Evolutionary conservation across 2,888 invertebrate species (phyloP).

Genomic region (Aporophyla nigra): DNA sequence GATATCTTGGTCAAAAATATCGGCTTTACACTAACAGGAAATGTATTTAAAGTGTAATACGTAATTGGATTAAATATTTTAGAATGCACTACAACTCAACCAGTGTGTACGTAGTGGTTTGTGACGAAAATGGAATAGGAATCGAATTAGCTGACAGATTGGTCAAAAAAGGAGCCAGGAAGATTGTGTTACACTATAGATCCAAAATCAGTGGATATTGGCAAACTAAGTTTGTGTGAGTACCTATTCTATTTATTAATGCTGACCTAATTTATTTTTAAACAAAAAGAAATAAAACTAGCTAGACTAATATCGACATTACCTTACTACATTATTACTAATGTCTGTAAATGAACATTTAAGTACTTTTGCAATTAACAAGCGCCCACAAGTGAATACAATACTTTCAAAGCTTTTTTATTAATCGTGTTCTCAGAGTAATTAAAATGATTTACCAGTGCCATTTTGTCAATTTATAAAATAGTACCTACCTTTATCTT

Average conservation of each 20-base stretch:
- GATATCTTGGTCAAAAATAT: neutral
- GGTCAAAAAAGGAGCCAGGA: conserved; percentile 73
- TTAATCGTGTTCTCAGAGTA: neutral
- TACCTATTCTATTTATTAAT: conserved; percentile 29
- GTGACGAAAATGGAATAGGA: conserved; percentile 72
- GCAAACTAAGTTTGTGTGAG: conserved; percentile 74
- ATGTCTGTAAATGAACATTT: neutral
- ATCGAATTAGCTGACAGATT: conserved; percentile 75
- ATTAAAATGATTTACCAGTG: neutral
- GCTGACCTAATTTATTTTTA: neutral
- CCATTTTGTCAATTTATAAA: neutral
- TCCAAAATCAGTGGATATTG: conserved; percentile 74
- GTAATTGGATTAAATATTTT: conserved; percentile 13
- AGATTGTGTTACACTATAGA: conserved; percentile 71
- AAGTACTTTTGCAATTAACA: neutral
- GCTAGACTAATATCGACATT: neutral
- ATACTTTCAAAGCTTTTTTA: too few relatives aligned
- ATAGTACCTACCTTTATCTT: neutral
- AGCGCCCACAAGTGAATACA: neutral
- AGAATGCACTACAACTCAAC: conserved; percentile 73
- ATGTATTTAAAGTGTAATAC: neutral
- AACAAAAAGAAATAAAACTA: neutral
- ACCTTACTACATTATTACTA: neutral
- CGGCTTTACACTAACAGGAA: neutral
- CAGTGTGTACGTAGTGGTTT: conserved; percentile 72